Conservation (phyloP, 2,888 invertebrate species). For the Agrypnus murinus region DNA sequence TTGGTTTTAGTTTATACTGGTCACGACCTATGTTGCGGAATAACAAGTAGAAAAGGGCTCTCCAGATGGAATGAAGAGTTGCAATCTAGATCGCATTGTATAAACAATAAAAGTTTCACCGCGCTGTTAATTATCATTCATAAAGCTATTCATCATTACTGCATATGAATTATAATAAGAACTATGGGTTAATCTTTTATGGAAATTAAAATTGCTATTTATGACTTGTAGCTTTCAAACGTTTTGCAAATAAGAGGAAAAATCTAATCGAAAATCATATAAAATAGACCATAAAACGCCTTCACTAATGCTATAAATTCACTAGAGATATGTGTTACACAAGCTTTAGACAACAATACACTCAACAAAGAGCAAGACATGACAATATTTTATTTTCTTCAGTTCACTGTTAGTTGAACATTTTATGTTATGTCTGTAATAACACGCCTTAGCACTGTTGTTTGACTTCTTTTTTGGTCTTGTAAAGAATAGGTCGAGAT, state of each 20-base stretch:
- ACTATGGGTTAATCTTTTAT: conserved; percentile 2
- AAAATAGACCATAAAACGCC: conserved; percentile 10
- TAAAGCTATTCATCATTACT: background rate
- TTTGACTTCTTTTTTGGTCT: conserved; percentile 2
- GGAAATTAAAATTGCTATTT: conserved; percentile 5
- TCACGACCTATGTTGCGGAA: conserved; percentile 38
- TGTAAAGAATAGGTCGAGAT: background rate
- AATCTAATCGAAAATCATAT: background rate
- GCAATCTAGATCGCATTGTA: conserved; percentile 18
- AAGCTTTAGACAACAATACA: conserved; percentile 14
- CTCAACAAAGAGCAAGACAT: conserved; percentile 11
- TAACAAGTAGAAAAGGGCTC: conserved; percentile 20
- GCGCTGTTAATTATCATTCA: background rate
- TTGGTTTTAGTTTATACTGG: conserved; percentile 40
- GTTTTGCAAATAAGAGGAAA: no score
- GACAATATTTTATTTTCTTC: conserved; percentile 7
- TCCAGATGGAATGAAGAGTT: background rate
- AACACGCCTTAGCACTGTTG: conserved; percentile 34
- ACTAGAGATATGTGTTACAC: conserved; percentile 8
- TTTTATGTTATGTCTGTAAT: conserved; percentile 36
- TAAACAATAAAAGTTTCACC: conserved; percentile 1
- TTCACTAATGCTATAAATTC: conserved; percentile 13
- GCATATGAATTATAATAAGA: conserved; percentile 2
- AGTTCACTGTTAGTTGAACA: conserved; percentile 14
- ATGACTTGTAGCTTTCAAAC: background rate